phyloP scores from a whole-genome alignment of 2,113 vertebrate species.

The Chaetodon trifascialis region DNA sequence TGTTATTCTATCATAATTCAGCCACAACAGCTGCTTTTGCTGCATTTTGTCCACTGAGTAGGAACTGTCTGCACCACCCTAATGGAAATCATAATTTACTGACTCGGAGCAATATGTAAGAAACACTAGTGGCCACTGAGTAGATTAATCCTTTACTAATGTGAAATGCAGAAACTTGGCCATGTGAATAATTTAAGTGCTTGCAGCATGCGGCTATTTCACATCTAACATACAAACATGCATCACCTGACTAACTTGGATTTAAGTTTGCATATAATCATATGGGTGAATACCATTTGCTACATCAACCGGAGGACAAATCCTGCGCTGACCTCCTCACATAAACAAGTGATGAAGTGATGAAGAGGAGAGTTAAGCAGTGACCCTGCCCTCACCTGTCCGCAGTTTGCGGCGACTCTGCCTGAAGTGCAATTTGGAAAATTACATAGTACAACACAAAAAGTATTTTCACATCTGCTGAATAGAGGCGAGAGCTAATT shows the following conservation, averaged over 20 bases:
- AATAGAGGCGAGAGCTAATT: slow-evolving; percentile 86
- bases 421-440: slow-evolving; percentile 83
- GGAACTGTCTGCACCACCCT: neutral
- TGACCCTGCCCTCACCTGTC: slow-evolving; percentile 82
- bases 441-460: slow-evolving; percentile 82
- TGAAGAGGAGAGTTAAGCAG: slow-evolving; percentile 71
- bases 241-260: neutral
- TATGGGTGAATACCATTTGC: slow-evolving; percentile 17
- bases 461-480: slow-evolving; percentile 86
- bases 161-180: slow-evolving; percentile 14
- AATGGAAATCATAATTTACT: neutral
- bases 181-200: slow-evolving; percentile 14
- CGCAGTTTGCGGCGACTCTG: slow-evolving; percentile 77
- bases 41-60: neutral
- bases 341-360: slow-evolving; percentile 74
- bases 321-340: slow-evolving; percentile 38
- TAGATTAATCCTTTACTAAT: slow-evolving; percentile 54
- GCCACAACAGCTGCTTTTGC: slow-evolving; percentile 7
- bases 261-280: neutral
- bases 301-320: slow-evolving; percentile 25
- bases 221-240: slow-evolving; percentile 1
- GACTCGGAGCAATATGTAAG: neutral
- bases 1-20: slow-evolving; percentile 13
- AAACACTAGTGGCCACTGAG: slow-evolving; percentile 42
- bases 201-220: slow-evolving; percentile 1